Base-by-base conservation (phyloP, 2,797 vertebrate species). In the Onychomys arenicola region DNA sequence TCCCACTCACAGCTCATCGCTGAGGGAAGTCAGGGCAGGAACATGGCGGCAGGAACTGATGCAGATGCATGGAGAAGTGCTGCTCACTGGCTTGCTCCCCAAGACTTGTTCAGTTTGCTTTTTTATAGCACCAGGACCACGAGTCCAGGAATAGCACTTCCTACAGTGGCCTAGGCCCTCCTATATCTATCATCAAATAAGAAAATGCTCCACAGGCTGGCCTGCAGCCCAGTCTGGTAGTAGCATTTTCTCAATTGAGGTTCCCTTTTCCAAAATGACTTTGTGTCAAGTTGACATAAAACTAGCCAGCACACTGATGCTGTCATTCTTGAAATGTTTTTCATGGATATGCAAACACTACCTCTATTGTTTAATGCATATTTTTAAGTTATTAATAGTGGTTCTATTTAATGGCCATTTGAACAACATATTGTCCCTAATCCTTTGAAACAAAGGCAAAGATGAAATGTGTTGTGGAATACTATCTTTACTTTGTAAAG, bases 311-410 rank as follows among this genome's bases (percentile, higher is more conserved):
- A 12, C 37, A 43, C 55, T 83, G 27, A 63, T 40, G 37, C 12
- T 85, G 85, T 21, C 25, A 57, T 82, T 85, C 73, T 77, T 92
- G 57, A 94, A 75, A 55, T 84, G 88, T 77, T 82, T 90, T 23
- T 43, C 80, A 49, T 17, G 32, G 52, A 52, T 21, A 84, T 73
- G 57, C 21, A 77, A 76, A 92, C 61, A 81, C 12, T 46, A 49
- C 49, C 4, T 11, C 16, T 87, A 37, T 34, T 89, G 25, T 81
- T 89, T 65, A 75, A 92, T 77, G 77, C 16, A 84, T 73, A 88
- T 17, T 61, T 84, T 65, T 63, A 71, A 73, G 27, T 52, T 78
- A n/a, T 7, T 84, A 34, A 57, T 23, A 73, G 12, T 16, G 10
- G 46, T 5, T 77, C 19, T 71, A 29, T 63, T 40, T 78, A 78